Conservation (phyloP, 1,140 invertebrate species). For the Phymorhynchus buccinoides region DNA sequence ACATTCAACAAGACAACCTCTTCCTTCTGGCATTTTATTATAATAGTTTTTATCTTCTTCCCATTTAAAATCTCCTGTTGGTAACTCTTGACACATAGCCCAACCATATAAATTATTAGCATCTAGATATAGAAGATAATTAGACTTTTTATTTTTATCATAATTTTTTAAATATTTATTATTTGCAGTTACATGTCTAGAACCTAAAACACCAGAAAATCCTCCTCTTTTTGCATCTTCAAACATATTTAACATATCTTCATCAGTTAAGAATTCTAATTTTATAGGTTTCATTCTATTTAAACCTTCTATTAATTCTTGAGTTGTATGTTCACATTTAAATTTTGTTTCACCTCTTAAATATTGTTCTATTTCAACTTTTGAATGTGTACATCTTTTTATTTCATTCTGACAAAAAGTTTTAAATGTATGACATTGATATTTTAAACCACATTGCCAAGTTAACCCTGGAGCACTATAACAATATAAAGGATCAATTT, state of each 20-base stretch:
- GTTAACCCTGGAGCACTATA: conserved; percentile 57
- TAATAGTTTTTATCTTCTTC: conserved; percentile 44
- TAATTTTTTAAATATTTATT: conserved; percentile 34
- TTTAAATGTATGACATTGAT: conserved; percentile 16
- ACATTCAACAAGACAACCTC: conserved; percentile 75
- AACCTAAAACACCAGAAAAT: conserved; percentile 44
- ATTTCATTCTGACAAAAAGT: no score
- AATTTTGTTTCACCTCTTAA: no score
- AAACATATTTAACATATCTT: conserved; percentile 29
- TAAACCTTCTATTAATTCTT: no score
- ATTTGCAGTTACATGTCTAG: conserved; percentile 32
- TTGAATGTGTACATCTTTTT: no score
- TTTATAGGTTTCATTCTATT: conserved; percentile 34
- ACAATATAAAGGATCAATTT: conserved; percentile 59
- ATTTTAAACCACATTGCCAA: conserved; percentile 57
- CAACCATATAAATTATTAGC: conserved; percentile 62
- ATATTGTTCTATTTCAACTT: no score
- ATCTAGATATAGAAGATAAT: conserved; percentile 57
- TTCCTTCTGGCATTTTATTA: conserved; percentile 67
- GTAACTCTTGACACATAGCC: conserved; percentile 50
- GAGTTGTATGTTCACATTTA: no score
- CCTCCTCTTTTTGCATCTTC: conserved; percentile 35
- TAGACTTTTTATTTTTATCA: conserved; percentile 8
- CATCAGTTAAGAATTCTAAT: conserved; percentile 51
- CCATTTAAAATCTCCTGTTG: conserved; percentile 50